These are phyloP conservation scores for Sitta carolinensis DNA, from an alignment of 2,797 vertebrate species.

Conservation along the genomic window DNA sequence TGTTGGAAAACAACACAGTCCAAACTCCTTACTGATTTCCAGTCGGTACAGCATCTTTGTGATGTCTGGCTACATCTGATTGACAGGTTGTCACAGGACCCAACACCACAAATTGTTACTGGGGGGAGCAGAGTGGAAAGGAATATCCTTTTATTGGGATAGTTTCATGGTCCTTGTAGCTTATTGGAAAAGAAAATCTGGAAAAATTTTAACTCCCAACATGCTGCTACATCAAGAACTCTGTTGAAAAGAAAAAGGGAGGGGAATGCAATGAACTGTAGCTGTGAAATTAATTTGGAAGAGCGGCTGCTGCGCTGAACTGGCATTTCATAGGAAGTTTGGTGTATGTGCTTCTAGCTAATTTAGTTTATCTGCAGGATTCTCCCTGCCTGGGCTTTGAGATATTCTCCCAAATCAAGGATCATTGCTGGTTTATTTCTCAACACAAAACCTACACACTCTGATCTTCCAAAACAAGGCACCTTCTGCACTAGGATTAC, in stretches of 20 bases:
- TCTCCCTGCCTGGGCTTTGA: background rate
- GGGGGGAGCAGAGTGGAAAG: background rate
- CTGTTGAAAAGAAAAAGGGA: background rate
- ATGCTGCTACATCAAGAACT: background rate
- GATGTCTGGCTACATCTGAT: background rate
- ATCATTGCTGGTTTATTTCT: background rate
- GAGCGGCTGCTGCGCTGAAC: background rate
- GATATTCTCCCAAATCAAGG: background rate
- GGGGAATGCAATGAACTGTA: background rate
- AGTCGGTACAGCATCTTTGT: background rate
- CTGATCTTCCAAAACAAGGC: background rate
- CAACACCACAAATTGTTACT: background rate
- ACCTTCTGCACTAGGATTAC: background rate
- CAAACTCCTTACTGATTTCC: background rate
- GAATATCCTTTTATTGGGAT: background rate
- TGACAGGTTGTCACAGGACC: background rate
- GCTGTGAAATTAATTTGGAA: slow-evolving; percentile 35
- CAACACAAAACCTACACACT: background rate
- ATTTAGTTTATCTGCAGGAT: slow-evolving; percentile 1
- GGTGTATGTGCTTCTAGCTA: background rate
- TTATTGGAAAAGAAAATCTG: background rate
- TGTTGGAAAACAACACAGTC: background rate
- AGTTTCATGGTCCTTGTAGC: background rate
- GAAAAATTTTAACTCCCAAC: background rate
- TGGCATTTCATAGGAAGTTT: background rate